Percentiles rank a stretch among this genome's conserved stretches.
These are phyloP conservation scores for Cephalotes varians DNA, from an alignment of 2,888 invertebrate genomes.

Conservation along the genomic window DNA sequence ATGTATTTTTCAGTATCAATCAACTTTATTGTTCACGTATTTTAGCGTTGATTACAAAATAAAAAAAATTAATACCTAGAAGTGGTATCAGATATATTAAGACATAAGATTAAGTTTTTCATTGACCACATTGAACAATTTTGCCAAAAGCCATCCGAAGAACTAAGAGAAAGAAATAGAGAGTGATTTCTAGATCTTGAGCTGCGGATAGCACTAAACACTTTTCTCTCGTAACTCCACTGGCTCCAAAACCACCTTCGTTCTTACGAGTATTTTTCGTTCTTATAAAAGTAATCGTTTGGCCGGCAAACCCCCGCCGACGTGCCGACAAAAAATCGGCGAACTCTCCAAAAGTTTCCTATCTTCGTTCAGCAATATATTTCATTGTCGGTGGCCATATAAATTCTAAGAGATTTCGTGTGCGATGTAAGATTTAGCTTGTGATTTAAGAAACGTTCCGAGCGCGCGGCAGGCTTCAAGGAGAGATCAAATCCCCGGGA, in stretches of 20 bases:
- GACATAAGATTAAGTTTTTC: neutral
- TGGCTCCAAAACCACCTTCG: slow-evolving; percentile 19
- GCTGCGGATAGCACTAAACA: slow-evolving; percentile 29
- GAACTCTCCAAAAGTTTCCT: slow-evolving; percentile 38
- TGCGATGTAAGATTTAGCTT: slow-evolving; percentile 46
- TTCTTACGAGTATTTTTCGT: slow-evolving; percentile 41
- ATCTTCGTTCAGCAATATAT: slow-evolving; percentile 38
- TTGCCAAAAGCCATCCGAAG: neutral
- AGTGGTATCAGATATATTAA: neutral
- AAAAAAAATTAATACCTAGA: neutral
- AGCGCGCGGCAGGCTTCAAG: slow-evolving; percentile 19
- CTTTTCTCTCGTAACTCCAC: slow-evolving; percentile 8
- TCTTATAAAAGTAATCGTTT: slow-evolving; percentile 51
- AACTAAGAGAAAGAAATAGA: neutral
- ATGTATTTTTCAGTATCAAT: neutral
- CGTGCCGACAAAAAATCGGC: slow-evolving; percentile 31
- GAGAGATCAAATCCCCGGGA: slow-evolving; percentile 41
- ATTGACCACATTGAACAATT: neutral
- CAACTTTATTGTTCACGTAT: neutral
- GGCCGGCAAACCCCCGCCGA: slow-evolving; percentile 41
- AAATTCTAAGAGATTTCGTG: slow-evolving; percentile 53
- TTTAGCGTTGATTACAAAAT: neutral
- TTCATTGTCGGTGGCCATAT: slow-evolving; percentile 50
- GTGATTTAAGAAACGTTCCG: slow-evolving; percentile 48
- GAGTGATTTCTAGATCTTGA: slow-evolving; percentile 3